Conservation (phyloP, 2,113 vertebrate genomes). For the Scophthalmus maximus region DNA sequence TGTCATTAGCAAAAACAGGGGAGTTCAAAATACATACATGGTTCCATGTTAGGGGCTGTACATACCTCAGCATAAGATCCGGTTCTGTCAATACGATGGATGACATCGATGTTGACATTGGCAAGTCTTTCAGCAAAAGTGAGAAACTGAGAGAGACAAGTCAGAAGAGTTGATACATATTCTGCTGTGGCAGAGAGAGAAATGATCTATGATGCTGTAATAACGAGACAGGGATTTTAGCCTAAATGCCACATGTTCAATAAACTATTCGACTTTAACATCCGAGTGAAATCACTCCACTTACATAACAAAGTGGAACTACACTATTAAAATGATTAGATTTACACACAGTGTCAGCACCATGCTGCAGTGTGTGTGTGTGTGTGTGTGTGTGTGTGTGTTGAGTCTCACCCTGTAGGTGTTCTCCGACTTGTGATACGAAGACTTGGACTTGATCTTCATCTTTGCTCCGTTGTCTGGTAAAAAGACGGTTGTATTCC, state of each 20-base stretch:
- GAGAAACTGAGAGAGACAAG: slow-evolving; percentile 87
- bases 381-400: neutral
- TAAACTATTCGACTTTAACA: too few species aligned
- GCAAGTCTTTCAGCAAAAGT: slow-evolving; percentile 96
- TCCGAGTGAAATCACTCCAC: too few species aligned
- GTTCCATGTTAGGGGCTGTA: neutral
- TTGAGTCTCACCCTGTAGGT: slow-evolving; percentile 88
- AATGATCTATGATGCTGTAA: too few species aligned
- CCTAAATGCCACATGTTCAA: too few species aligned
- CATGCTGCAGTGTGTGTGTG: slow-evolving; percentile 2
- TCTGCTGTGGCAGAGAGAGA: neutral
- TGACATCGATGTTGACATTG: slow-evolving; percentile 94
- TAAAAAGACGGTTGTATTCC: neutral
- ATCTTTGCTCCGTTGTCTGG: slow-evolving; percentile 51
- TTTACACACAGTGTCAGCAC: neutral
- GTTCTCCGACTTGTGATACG: slow-evolving; percentile 92
- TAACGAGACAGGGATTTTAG: too few species aligned
- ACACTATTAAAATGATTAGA: too few species aligned
- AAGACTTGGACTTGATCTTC: slow-evolving; percentile 86
- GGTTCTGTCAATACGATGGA: slow-evolving; percentile 96
- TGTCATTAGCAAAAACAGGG: neutral
- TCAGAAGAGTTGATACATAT: neutral
- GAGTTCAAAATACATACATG: neutral
- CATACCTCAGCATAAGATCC: slow-evolving; percentile 92
- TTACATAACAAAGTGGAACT: too few species aligned